Conservation (phyloP, 2,113 vertebrate genomes). For the Ophthalmolycus amberensis region DNA sequence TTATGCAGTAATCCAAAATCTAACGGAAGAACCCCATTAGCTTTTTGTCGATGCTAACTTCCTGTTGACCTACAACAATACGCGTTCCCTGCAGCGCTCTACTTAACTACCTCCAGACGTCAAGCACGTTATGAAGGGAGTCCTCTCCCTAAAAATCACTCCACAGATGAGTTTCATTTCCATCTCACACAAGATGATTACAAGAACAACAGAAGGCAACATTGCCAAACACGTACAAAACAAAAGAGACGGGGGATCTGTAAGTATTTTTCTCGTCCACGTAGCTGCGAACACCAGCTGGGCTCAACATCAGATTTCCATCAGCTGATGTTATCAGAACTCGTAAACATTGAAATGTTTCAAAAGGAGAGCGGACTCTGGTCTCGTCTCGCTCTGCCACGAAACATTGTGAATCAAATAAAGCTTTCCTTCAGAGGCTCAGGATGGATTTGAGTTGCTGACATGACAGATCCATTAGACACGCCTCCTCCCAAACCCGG, state of each 20-base stretch:
- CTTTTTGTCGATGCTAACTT: neutral
- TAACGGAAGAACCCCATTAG: too few relatives aligned
- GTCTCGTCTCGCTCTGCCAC: too few relatives aligned
- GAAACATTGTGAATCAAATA: conserved; percentile 42
- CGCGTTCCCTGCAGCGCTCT: too few relatives aligned
- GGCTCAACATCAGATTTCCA: conserved; percentile 57
- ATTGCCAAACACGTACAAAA: conserved; percentile 41
- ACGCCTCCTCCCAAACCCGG: conserved; percentile 34
- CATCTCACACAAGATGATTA: conserved; percentile 49
- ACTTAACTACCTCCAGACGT: conserved; percentile 66
- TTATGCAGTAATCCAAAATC: too few relatives aligned
- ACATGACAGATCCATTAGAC: conserved; percentile 54
- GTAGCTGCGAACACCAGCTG: conserved; percentile 58
- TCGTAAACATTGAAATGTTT: conserved; percentile 41
- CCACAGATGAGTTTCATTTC: conserved; percentile 74
- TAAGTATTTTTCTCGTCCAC: conserved; percentile 31
- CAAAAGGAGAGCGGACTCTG: neutral
- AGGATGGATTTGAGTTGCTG: conserved; percentile 27
- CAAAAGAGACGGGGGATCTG: conserved; percentile 12
- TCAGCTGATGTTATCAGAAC: conserved; percentile 59
- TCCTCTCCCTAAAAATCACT: conserved; percentile 15
- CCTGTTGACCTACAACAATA: neutral
- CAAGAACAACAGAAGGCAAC: conserved; percentile 65
- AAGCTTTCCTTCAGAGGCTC: conserved; percentile 31
- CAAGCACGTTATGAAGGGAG: neutral